Evolutionary conservation across 2,888 invertebrate species (phyloP), one percentile per base, ranked within the genome.

Genomic region (Chrysopilus asiliformis): DNA sequence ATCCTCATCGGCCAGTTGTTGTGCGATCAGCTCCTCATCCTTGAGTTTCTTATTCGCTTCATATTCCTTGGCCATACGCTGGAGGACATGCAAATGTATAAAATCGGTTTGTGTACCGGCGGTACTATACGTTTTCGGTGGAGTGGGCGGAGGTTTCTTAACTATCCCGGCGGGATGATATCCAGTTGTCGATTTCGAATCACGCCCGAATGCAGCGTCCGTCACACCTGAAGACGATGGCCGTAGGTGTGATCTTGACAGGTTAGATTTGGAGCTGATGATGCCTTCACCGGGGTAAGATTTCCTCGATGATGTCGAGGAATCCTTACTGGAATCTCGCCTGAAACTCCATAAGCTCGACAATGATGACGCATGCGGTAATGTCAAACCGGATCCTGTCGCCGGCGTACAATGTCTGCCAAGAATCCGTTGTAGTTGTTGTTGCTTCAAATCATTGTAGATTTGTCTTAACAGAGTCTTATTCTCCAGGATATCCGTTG

Each of bases 401-500:
- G 47, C 43, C 29, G 53, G 52, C n/a, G n/a, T n/a, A n/a, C n/a
- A n/a, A 51, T 57, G 53, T 48, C 45, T 47, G 13, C 48, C 47
- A 20, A 60, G 42, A 26, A 53, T 48, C 4, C 57, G 52, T 41
- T 58, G 56, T 3, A 60, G 41, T 38, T 60, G 60, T 34, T 59
- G 57, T 36, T 59, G 58, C 24, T 59, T 60, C 10, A 60, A 48
- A 20, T 49, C 46, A 30, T 54, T 56, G 38, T 59, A 60, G 4
- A 60, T 52, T 40, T 53, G 53, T 19, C 79, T 81, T 35, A 85
- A 63, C 17, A 80, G 66, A 51, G 74, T 76, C 48, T 81, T 70
- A 56, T 85, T 78, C 8, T 78, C 78, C 35, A 84, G 60, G 34
- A 84, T 66, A 49, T 79, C 77, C 35, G 77, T 76, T 47, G 82